Percentiles rank a stretch among this genome's conserved stretches.
phyloP scores from a whole-genome alignment of 37 sponge, comb jelly and placozoan genomes.

The Hexactinellida sp. region DNA sequence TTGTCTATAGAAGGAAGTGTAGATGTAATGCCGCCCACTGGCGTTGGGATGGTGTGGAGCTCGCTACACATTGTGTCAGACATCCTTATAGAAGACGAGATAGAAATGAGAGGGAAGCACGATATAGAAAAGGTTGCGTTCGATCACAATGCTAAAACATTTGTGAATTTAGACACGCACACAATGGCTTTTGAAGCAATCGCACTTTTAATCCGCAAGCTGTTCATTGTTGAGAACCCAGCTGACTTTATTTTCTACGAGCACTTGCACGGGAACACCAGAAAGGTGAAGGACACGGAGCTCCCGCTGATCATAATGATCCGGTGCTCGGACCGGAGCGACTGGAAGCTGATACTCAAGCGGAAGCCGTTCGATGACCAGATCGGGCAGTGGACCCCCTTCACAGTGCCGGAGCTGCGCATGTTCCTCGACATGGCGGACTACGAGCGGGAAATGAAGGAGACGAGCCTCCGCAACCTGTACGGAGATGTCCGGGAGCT shows the following conservation, averaged over 20 bases:
- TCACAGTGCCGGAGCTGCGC: not conserved
- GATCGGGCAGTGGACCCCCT: not conserved
- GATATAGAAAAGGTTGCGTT: not conserved
- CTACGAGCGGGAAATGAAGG: not conserved
- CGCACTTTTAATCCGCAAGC: not conserved
- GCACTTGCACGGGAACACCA: not conserved
- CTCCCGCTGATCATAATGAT: not conserved
- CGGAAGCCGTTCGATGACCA: not conserved
- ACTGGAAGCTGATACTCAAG: not conserved
- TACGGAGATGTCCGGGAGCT: not conserved
- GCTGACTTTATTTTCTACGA: conserved; percentile 13
- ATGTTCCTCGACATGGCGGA: not conserved
- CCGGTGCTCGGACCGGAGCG: not conserved
- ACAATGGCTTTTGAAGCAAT: conserved; percentile 7
- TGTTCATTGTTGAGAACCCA: not conserved
- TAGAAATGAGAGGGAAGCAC: not conserved
- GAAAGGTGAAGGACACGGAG: not conserved
- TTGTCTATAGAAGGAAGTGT: not conserved
- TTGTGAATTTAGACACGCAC: not conserved
- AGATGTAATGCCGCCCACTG: not conserved
- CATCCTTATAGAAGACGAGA: not conserved
- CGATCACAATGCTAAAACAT: not conserved
- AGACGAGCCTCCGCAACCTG: not conserved
- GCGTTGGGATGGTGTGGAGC: conserved; percentile 10
- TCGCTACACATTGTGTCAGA: not conserved